phyloP scores from a whole-genome alignment of 2,888 invertebrate genomes.

The Trichacis sp. region DNA sequence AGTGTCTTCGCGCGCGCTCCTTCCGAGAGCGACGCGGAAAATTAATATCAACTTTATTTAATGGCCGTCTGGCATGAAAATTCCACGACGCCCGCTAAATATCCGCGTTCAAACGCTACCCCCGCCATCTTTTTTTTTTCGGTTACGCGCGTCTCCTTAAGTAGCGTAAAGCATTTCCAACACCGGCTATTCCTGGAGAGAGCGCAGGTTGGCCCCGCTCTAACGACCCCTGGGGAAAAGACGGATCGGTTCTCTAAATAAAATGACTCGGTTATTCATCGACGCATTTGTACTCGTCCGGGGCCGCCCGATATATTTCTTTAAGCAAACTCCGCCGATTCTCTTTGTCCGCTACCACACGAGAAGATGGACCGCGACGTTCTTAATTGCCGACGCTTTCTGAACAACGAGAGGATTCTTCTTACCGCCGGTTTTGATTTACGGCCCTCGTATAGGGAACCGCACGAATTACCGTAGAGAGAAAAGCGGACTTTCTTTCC shows the following conservation, averaged over 20 bases:
- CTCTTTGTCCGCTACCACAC: constrained; percentile 41
- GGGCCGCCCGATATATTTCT: constrained; percentile 47
- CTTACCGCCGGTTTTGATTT: constrained; percentile 28
- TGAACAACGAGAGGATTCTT: constrained; percentile 37
- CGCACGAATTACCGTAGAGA: not conserved
- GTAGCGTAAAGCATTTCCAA: constrained; percentile 45
- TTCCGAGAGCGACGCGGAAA: constrained; percentile 26
- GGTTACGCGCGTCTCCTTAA: too few species aligned
- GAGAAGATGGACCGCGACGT: constrained; percentile 39
- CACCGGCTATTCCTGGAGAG: constrained; percentile 49
- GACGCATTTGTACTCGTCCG: constrained; percentile 67
- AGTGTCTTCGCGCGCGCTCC: constrained; percentile 52
- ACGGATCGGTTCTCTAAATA: constrained; percentile 67
- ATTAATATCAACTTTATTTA: constrained; percentile 41
- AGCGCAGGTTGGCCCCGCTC: constrained; percentile 46
- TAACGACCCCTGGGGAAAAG: constrained; percentile 59
- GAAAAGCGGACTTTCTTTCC: too few species aligned
- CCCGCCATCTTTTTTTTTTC: too few species aligned
- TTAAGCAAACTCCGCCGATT: constrained; percentile 41
- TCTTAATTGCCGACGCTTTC: constrained; percentile 38
- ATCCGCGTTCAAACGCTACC: constrained; percentile 6
- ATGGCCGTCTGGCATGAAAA: constrained; percentile 20
- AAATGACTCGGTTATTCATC: constrained; percentile 69
- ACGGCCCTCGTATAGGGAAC: not conserved
- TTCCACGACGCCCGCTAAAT: constrained; percentile 20